Evolutionary conservation across 2,113 vertebrate species (phyloP), one percentile per base, ranked within the genome.

Genomic region (Scolopax mira): DNA sequence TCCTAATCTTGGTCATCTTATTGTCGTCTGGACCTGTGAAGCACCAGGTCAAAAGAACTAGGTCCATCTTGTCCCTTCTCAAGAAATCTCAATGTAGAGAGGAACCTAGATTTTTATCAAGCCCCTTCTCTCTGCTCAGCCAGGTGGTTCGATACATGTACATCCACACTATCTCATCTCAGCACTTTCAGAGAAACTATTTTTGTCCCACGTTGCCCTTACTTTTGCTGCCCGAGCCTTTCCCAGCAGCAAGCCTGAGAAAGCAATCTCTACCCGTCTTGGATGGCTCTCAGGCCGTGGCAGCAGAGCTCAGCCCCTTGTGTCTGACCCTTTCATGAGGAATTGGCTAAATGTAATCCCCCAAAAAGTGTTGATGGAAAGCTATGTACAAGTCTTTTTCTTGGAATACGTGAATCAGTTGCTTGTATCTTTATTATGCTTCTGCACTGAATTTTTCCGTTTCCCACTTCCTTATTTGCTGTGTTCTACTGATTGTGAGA

Each of bases 121-220:
- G 42, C 46, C 6, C 18, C 31, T 88, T 64, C 10, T 4, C 33
- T 39, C 6, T 81, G 1, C 11, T 66, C 1, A 4, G 0, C 42
- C n/a, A 58, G 62, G 5, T 37, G 19, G 4, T 62, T 71, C 75
- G 31, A 18, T 79, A 2, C 1, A 2, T 18, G 21, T 9, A 2
- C 37, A 16, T 78, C 41, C 3, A 1, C 27, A 44, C 73, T 9
- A 17, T 23, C 69, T 37, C 42, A 54, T 19, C 39, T 23, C 52
- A 75, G 46, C 28, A 11, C 18, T 66, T 67, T 25, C 13, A 64
- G 37, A 25, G 27, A 44, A 39, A 28, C 49, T 57, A 0, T 0
- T 46, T 62, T 58, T 74, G 18, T 72, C 1, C 0, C 51, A 2
- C 10, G 24, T 31, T 48, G 9, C 52, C 72, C 28, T 71, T 71